These are phyloP conservation scores for Turritopsis rubra DNA, from an alignment of 30 jellyfish, hydroid and myxozoan species.

Conservation along the genomic window DNA sequence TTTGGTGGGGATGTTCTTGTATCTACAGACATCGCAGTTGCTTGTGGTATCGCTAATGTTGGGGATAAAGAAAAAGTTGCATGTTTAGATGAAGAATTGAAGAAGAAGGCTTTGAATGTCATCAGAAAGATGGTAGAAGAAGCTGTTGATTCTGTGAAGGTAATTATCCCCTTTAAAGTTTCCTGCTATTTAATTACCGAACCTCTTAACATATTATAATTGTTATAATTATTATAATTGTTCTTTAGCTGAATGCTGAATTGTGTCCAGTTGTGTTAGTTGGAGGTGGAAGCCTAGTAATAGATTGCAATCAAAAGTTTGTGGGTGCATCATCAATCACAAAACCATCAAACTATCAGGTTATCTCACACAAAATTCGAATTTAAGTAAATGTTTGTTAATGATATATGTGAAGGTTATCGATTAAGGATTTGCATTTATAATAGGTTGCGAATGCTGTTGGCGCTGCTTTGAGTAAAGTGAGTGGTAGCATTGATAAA, in stretches of 20 bases:
- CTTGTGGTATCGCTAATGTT: slow-evolving; percentile 30
- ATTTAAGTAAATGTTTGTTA: too few relatives aligned
- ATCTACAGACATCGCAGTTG: slow-evolving; percentile 58
- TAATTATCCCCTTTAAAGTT: neutral
- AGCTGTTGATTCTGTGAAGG: slow-evolving; percentile 55
- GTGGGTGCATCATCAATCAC: slow-evolving; percentile 36
- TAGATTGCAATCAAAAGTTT: slow-evolving; percentile 20
- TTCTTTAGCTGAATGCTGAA: slow-evolving; percentile 30
- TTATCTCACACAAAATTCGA: neutral
- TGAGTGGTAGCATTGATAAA: slow-evolving; percentile 54
- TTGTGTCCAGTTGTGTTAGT: slow-evolving; percentile 47
- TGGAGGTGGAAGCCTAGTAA: slow-evolving; percentile 64
- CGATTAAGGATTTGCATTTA: neutral
- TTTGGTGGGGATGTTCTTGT: slow-evolving; percentile 56
- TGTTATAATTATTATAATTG: neutral
- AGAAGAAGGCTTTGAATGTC: slow-evolving; percentile 16
- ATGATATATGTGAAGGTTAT: neutral
- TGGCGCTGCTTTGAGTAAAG: slow-evolving; percentile 65
- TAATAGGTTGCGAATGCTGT: slow-evolving; percentile 76
- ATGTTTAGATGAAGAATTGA: slow-evolving; percentile 4
- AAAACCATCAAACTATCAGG: slow-evolving; percentile 55
- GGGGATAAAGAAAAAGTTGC: slow-evolving; percentile 26
- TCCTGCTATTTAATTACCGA: neutral
- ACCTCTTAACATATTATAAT: neutral
- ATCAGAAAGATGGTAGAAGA: slow-evolving; percentile 29